Conservation (phyloP, 2,888 invertebrate genomes). For the Tromatobia lineatoria region DNA sequence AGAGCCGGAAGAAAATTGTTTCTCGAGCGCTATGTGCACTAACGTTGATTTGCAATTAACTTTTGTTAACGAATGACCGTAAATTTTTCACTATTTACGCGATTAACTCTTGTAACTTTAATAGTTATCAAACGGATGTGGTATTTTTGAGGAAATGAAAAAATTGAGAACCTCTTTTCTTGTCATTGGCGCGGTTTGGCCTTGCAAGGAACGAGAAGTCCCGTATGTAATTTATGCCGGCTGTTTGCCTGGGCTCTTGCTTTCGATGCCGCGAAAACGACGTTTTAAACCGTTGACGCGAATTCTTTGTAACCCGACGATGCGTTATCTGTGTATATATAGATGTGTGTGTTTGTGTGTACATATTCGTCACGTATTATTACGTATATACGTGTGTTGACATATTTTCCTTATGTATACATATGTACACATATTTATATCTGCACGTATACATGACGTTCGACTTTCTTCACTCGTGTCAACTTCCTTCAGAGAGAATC, state of each 20-base stretch:
- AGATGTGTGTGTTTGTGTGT: no score
- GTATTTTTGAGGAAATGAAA: neutral
- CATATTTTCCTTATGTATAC: no score
- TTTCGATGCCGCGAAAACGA: conserved; percentile 5
- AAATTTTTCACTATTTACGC: neutral
- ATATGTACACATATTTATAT: neutral
- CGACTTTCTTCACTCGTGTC: neutral
- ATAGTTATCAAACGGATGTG: neutral
- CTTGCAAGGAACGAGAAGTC: conserved; percentile 2
- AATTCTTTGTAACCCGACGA: neutral
- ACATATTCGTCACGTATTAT: no score
- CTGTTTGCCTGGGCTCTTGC: conserved; percentile 10
- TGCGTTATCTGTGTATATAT: conserved; percentile 9
- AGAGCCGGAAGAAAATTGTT: conserved; percentile 10
- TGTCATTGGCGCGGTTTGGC: neutral
- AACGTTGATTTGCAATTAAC: neutral
- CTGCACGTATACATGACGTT: neutral
- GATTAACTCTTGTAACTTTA: neutral
- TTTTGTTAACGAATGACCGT: neutral
- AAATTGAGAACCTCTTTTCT: conserved; percentile 50
- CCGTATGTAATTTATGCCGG: conserved; percentile 36
- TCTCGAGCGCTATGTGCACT: neutral
- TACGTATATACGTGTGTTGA: no score
- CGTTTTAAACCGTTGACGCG: neutral
- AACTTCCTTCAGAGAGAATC: neutral